A percentile compares a stretch with the other conserved stretches of the same genome.
Conservation (phyloP, 2,113 vertebrate species). For the Rhinichthys klamathensis region DNA sequence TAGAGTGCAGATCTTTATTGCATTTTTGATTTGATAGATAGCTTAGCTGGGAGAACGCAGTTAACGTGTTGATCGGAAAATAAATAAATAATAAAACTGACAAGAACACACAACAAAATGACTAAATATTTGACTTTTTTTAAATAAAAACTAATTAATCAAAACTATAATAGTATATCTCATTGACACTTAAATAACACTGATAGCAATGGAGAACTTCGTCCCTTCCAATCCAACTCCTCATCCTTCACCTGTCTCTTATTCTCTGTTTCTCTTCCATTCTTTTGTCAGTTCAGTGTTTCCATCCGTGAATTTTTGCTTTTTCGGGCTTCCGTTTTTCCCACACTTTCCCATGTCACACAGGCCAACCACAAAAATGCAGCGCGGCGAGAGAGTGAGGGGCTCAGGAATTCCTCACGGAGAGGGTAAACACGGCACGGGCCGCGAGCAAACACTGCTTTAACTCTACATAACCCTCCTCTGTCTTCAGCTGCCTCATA, state of each 20-base stretch:
- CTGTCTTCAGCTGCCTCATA: background rate
- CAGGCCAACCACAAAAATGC: slow-evolving; percentile 94
- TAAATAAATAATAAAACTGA: too few species aligned
- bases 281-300: slow-evolving; percentile 77
- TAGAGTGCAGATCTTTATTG: too few species aligned
- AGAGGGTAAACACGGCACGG: slow-evolving; percentile 82
- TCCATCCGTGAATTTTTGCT: slow-evolving; percentile 88
- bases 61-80: too few species aligned
- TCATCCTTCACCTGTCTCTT: slow-evolving; percentile 38
- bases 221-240: background rate
- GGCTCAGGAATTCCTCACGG: slow-evolving; percentile 87
- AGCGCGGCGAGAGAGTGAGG: slow-evolving; percentile 85
- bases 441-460: slow-evolving; percentile 82
- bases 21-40: too few species aligned
- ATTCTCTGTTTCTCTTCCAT: slow-evolving; percentile 52
- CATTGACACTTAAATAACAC: background rate
- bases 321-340: slow-evolving; percentile 93
- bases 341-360: slow-evolving; percentile 96
- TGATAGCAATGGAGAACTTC: background rate
- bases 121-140: too few species aligned
- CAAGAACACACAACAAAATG: too few species aligned
- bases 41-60: too few species aligned
- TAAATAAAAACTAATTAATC: background rate
- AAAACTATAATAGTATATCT: background rate
- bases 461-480: slow-evolving; percentile 53